A percentile compares a stretch with the other conserved stretches of the same genome.
Conservation (phyloP, 2,113 vertebrate species). For the Thamnophis sirtalis region DNA sequence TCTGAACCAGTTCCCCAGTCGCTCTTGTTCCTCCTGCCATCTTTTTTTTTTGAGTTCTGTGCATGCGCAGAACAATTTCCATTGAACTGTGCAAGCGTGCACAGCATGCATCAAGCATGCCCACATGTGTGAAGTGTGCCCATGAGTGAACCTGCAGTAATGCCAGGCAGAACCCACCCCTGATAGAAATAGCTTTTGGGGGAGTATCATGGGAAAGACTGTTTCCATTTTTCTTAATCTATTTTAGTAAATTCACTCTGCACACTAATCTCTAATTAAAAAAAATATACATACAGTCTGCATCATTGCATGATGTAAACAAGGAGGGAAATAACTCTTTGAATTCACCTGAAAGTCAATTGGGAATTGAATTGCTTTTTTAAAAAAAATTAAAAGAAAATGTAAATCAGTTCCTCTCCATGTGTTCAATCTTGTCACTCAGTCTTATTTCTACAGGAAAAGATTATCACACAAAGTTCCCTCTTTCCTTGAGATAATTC, state of each 20-base stretch:
- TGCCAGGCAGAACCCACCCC: too few species aligned
- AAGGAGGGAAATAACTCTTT: constrained; percentile 3
- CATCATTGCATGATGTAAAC: constrained; percentile 1
- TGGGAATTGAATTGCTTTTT: not conserved
- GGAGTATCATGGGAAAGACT: not conserved
- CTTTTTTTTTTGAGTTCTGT: too few species aligned
- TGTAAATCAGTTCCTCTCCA: not conserved
- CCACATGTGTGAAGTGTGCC: too few species aligned
- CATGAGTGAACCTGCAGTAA: too few species aligned
- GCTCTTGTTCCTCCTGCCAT: too few species aligned
- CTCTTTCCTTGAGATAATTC: constrained; percentile 15
- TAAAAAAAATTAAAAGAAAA: not conserved
- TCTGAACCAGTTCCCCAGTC: too few species aligned
- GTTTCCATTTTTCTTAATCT: not conserved
- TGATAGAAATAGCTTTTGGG: not conserved
- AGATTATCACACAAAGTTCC: not conserved
- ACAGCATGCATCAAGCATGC: too few species aligned
- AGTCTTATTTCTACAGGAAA: not conserved
- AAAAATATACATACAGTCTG: not conserved
- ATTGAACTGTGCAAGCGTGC: too few species aligned
- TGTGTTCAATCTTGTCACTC: not conserved
- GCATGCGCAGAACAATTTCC: too few species aligned
- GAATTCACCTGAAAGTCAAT: constrained; percentile 10
- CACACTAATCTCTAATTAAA: not conserved
- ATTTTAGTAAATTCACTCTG: not conserved